These are phyloP conservation scores for Bagarius yarrelli DNA, from an alignment of 2,113 vertebrate species.

Conservation along the genomic window DNA sequence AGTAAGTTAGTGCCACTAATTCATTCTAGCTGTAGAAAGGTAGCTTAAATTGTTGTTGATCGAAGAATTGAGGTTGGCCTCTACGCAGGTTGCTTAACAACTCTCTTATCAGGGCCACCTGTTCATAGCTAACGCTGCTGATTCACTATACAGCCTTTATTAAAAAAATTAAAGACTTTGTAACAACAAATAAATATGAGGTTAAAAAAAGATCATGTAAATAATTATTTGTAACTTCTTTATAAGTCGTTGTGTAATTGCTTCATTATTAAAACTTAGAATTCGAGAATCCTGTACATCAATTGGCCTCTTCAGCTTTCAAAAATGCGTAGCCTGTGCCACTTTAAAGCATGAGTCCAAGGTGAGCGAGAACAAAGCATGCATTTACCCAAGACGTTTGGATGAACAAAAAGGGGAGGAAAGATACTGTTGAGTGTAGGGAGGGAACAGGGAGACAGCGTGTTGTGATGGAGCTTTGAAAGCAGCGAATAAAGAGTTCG, in stretches of 20 bases:
- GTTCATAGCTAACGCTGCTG: too few relatives aligned
- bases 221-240: not conserved
- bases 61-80: too few relatives aligned
- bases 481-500: slow-evolving; percentile 20
- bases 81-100: too few relatives aligned
- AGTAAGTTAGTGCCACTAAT: not conserved
- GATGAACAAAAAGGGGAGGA: slow-evolving; percentile 19
- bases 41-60: too few relatives aligned
- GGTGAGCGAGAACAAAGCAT: slow-evolving; percentile 15
- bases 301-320: not conserved
- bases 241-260: not conserved
- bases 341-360: slow-evolving; percentile 7
- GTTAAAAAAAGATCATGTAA: not conserved
- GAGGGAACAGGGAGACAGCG: slow-evolving; percentile 28
- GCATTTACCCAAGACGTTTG: slow-evolving; percentile 13
- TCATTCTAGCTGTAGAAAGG: not conserved
- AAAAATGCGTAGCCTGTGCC: not conserved
- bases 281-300: too few relatives aligned
- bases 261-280: not conserved
- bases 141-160: too few relatives aligned
- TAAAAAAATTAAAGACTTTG: not conserved
- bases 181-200: not conserved
- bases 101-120: too few relatives aligned
- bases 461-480: slow-evolving; percentile 30
- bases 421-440: slow-evolving; percentile 16